phyloP scores from a whole-genome alignment of 1,140 invertebrate species.

The Lordiphosa collinella region DNA sequence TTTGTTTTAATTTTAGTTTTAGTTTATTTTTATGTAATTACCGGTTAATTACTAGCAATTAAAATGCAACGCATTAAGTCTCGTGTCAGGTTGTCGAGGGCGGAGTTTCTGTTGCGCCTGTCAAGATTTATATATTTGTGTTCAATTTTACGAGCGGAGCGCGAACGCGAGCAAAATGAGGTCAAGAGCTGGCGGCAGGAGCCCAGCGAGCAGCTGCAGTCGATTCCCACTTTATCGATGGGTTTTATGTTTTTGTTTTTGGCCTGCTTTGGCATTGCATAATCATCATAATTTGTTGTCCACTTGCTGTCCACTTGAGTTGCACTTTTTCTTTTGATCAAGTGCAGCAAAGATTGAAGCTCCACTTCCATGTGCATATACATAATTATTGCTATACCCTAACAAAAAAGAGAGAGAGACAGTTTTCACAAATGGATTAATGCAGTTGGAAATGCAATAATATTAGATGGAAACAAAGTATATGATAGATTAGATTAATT shows the following conservation, averaged over 20 bases:
- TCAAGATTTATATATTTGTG: constrained; percentile 26
- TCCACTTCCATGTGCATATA: constrained; percentile 36
- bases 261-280: constrained; percentile 40
- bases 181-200: constrained; percentile 62
- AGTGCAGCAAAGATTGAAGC: constrained; percentile 45
- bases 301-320: constrained; percentile 72
- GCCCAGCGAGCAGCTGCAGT: constrained; percentile 13
- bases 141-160: constrained; percentile 18
- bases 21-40: constrained; percentile 43
- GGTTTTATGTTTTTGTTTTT: constrained; percentile 16
- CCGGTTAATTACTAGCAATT: constrained; percentile 65
- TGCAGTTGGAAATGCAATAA: neutral
- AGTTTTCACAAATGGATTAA: neutral
- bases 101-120: constrained; percentile 37
- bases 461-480: too few species aligned
- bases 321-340: constrained; percentile 51
- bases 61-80: constrained; percentile 58
- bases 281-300: constrained; percentile 74
- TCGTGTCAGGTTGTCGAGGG: constrained; percentile 15
- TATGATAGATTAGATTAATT: too few species aligned
- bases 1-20: constrained; percentile 19
- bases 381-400: constrained; percentile 6
- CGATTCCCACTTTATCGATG: constrained; percentile 17
- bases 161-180: constrained; percentile 36
- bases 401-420: neutral